Base-by-base conservation (phyloP, 2,113 vertebrate genomes). In the Climacteris rufus region DNA sequence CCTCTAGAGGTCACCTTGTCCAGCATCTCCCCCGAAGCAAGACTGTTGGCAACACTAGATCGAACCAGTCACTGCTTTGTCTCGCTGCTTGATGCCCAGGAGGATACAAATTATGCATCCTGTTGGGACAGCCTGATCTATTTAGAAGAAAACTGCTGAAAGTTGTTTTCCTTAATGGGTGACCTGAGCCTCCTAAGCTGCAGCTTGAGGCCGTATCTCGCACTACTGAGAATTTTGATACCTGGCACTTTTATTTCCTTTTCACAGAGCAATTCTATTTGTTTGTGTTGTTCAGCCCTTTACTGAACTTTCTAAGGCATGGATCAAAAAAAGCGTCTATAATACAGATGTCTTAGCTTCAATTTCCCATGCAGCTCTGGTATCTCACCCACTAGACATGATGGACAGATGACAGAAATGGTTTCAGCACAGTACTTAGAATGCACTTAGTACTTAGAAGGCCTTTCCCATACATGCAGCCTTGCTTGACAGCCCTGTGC, bases 401-500 rank as follows among this genome's bases (percentile, higher is more conserved):
- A 44, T 19, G n/a, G 45, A 16, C 45, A 61, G 30, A 15, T 22
- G 54, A 70, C 37, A 53, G 59, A 53, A 74, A 31, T 50, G 6
- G 37, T 61, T 83, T 65, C 63, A 71, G 50, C 19, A 22, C 13
- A 56, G n/a, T 59, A 8, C 22, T n/a, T 77, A 9, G 27, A 47
- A 21, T 63, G 27, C 25, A 56, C n/a, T n/a, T n/a, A n/a, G n/a
- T n/a, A n/a, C n/a, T n/a, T n/a, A n/a, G 42, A 33, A 33, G 27
- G 15, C 40, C 8, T 61, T 53, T 54, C 61, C 23, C 33, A 8
- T 24, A 10, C 3, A 0, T 50, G 28, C n/a, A 77, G 49, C 40
- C 24, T 74, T 94, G 31, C 0, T 0, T n/a, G n/a, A 42, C 42
- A 10, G 53, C 33, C 13, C 21, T 60, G 1, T 59, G 75, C 23